Evolutionary conservation across 2,888 invertebrate genomes (phyloP).

Genomic region (Cynaeus angustus): DNA sequence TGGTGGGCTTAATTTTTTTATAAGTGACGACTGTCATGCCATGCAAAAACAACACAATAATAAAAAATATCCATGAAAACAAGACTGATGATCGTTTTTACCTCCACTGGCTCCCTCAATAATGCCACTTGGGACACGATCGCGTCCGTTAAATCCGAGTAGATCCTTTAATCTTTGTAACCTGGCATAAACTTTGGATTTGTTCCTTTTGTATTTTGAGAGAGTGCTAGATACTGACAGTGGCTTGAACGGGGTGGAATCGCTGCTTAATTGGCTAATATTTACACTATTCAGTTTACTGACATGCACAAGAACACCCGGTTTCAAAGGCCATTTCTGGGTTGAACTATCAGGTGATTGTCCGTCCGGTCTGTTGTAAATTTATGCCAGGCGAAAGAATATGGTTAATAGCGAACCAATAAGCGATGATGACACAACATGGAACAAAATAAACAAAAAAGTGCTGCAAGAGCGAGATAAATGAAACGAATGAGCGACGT

Average conservation of each 20-base stretch:
- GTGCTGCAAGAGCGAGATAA: constrained; percentile 55
- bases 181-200: constrained; percentile 67
- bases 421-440: constrained; percentile 60
- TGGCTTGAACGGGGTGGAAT: constrained; percentile 62
- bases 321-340: constrained; percentile 88
- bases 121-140: constrained; percentile 71
- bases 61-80: constrained; percentile 55
- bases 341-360: constrained; percentile 66
- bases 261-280: constrained; percentile 64
- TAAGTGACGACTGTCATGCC: constrained; percentile 85
- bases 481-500: constrained; percentile 45
- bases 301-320: constrained; percentile 91
- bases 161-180: constrained; percentile 66
- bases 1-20: constrained; percentile 77
- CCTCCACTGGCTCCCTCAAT: constrained; percentile 72
- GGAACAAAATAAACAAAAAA: constrained; percentile 61
- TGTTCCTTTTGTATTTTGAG: constrained; percentile 64
- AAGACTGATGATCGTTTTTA: constrained; percentile 66
- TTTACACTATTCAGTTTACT: constrained; percentile 85
- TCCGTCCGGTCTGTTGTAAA: constrained; percentile 72
- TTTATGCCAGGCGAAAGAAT: constrained; percentile 53
- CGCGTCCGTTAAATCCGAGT: constrained; percentile 65
- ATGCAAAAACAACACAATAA: constrained; percentile 55
- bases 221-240: constrained; percentile 59
- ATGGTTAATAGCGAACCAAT: constrained; percentile 50